Conservation (phyloP, 2,888 invertebrate genomes). For the Caenorhabditis sp. region DNA sequence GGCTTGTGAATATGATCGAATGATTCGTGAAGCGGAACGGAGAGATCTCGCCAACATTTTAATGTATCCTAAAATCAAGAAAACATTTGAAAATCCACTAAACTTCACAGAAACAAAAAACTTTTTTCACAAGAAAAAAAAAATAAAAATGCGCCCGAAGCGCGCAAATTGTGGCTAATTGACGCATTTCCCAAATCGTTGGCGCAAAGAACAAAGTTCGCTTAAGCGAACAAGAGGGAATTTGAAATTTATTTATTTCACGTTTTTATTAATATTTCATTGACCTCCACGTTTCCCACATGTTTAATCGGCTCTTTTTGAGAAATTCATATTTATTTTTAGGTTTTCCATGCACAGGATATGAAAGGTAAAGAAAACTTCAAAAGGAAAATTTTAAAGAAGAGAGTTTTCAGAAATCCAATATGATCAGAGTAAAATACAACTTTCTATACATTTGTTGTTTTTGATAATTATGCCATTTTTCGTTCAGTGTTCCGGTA, state of each 20-base stretch:
- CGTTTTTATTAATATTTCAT: no score
- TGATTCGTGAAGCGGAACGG: constrained; percentile 28
- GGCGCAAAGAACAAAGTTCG: constrained; percentile 1
- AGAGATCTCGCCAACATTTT: constrained; percentile 34
- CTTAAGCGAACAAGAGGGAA: no score
- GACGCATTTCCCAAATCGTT: constrained; percentile 5
- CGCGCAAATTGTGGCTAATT: constrained; percentile 1
- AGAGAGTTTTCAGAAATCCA: not conserved
- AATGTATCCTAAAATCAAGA: not conserved
- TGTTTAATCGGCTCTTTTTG: no score
- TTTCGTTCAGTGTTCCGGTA: not conserved
- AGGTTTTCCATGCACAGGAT: no score
- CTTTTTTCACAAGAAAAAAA: no score
- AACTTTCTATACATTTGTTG: not conserved
- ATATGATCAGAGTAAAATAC: not conserved
- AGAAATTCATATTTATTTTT: no score
- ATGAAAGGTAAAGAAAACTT: not conserved
- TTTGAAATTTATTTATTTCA: no score
- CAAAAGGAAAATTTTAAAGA: not conserved
- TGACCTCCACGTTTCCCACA: no score
- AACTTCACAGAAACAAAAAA: not conserved
- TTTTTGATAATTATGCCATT: not conserved
- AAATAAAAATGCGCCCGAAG: constrained; percentile 1
- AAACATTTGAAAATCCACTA: constrained; percentile 2
- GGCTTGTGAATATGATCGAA: constrained; percentile 36